Base-by-base conservation (phyloP, 1,140 invertebrate genomes). In the Macrocentrus cingulum region DNA sequence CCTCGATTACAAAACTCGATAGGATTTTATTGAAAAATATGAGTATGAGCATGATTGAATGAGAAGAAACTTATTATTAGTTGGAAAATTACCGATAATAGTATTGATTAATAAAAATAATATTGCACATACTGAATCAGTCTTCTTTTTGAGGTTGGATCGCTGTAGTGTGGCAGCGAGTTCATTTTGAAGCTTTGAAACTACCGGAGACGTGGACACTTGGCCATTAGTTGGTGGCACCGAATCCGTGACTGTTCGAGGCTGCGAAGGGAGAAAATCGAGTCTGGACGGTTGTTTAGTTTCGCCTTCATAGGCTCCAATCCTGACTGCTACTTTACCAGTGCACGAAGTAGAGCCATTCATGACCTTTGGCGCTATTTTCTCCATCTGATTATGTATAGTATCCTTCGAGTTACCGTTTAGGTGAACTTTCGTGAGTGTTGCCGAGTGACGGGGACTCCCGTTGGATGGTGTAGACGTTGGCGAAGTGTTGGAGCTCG, bases 141-240 rank as follows among this genome's bases (percentile, higher is more conserved):
- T 87, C 75, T 85, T 85, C 74, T 84, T 85, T 67, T 82, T 82
- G 56, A 89, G 78, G 77, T 89, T 88, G 7, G 88, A 89, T 72
- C 88, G 83, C 60, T 87, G 87, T 41, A 91, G 74, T 1, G 88
- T 91, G 41, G 88, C 82, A 16, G 81, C 84, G 54, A 91, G 74
- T 79, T 91, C 89, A 51, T 85, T 86, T 66, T 89, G 87, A 46
- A 91, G 74, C 70, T 84, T 82, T 61, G 82, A 85, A n/a, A 81
- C 83, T 20, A 87, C 82, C 0, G 82, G 77, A 9, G 68, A 77
- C 56, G 80, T 72, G 55, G 22, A 44, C 19, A 42, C 46, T 41
- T 59, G 59, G 13, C 61, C 64, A 48, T 50, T 29, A 18, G 25
- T 6, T 42, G 15, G 62, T 41, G 11, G 70, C 74, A 41, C 60